Percentiles rank a stretch among this genome's conserved stretches.
Conservation (phyloP, 2,888 invertebrate genomes). For the Eilema depressum region DNA sequence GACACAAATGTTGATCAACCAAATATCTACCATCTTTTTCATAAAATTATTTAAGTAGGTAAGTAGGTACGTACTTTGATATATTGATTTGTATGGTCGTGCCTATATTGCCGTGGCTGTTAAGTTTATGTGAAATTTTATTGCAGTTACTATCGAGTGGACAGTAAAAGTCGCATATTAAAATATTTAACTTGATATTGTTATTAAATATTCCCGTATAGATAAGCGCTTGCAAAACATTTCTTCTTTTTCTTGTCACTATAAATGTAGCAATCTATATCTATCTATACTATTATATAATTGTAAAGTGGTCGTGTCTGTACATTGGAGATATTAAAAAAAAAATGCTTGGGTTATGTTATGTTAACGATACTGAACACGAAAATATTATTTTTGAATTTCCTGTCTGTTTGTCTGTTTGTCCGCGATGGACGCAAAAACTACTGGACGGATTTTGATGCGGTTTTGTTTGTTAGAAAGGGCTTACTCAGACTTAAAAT, state of each 20-base stretch:
- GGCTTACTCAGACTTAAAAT: too few relatives aligned
- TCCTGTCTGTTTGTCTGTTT: too few relatives aligned
- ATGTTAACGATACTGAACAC: too few relatives aligned
- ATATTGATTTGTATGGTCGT: neutral
- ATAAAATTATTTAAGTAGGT: neutral
- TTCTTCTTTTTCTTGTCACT: neutral
- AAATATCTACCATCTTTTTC: neutral
- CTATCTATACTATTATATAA: too few relatives aligned
- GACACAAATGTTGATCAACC: neutral
- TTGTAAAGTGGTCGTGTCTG: too few relatives aligned
- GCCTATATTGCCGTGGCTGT: neutral
- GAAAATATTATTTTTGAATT: too few relatives aligned
- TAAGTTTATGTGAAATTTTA: conserved; percentile 14
- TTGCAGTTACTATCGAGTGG: neutral
- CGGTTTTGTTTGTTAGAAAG: too few relatives aligned
- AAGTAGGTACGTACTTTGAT: neutral
- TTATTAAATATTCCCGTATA: neutral
- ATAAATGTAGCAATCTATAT: neutral
- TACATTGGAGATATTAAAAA: too few relatives aligned
- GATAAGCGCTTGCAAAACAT: neutral
- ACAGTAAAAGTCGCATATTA: conserved; percentile 6
- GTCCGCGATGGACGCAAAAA: too few relatives aligned
- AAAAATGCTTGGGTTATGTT: too few relatives aligned
- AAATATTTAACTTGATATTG: conserved; percentile 13
- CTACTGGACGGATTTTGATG: too few relatives aligned